Percentiles rank a stretch among this genome's conserved stretches.
These are phyloP conservation scores for Myripristis jacobus DNA, from an alignment of 2,797 vertebrate genomes.

Conservation along the genomic window DNA sequence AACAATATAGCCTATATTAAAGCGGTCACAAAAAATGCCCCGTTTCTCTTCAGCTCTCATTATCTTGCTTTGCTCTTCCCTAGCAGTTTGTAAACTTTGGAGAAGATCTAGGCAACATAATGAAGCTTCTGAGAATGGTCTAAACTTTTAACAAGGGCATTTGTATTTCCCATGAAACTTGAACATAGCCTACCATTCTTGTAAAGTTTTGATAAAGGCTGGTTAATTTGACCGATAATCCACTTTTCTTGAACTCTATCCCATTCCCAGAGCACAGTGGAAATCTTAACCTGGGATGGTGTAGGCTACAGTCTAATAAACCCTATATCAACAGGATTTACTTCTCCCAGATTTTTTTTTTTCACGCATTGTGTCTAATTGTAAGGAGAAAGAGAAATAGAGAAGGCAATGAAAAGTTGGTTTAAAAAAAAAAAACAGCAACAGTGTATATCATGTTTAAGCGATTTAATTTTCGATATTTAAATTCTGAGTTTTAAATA, in stretches of 20 bases:
- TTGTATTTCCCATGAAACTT: neutral
- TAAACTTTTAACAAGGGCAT: conserved; percentile 14
- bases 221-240: neutral
- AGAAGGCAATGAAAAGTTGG: no score
- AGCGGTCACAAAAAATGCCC: neutral
- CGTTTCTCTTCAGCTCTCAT: neutral
- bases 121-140: neutral
- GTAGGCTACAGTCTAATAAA: no score
- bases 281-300: no score
- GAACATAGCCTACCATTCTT: neutral
- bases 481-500: no score
- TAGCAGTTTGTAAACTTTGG: neutral
- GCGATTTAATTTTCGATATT: no score
- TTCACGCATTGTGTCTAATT: no score
- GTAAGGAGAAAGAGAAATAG: no score
- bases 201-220: neutral
- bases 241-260: neutral
- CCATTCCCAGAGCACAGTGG: neutral
- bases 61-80: neutral
- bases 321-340: no score
- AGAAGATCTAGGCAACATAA: neutral
- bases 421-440: no score
- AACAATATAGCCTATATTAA: neutral
- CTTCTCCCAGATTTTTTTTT: no score
- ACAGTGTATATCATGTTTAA: no score